Evolutionary conservation across 2,888 invertebrate genomes (phyloP).

Genomic region (Cataglyphis cursor): DNA sequence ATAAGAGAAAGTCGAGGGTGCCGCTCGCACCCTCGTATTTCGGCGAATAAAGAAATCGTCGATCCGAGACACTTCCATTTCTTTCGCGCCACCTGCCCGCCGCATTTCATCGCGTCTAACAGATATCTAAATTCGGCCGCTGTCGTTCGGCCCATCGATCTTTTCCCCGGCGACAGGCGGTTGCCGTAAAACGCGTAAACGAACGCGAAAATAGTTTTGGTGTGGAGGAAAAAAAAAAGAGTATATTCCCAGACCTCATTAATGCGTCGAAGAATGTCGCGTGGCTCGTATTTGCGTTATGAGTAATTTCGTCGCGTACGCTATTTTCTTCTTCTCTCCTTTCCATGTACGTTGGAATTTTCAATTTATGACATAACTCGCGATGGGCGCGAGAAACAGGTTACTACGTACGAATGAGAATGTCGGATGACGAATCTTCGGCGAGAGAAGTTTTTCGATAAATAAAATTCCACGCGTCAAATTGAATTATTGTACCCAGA

Average conservation of each 20-base stretch:
- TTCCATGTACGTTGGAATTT: background rate
- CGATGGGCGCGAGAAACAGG: background rate
- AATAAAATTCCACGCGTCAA: slow-evolving; percentile 28
- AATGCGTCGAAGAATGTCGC: background rate
- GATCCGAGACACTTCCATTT: slow-evolving; percentile 70
- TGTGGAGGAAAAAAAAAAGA: background rate
- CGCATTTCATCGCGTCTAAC: slow-evolving; percentile 64
- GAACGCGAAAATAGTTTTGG: slow-evolving; percentile 6
- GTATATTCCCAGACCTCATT: slow-evolving; percentile 1
- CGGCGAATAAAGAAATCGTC: slow-evolving; percentile 76
- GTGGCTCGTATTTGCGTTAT: background rate
- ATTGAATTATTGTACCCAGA: slow-evolving; percentile 28
- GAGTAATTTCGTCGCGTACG: background rate
- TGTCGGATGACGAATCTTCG: slow-evolving; percentile 2
- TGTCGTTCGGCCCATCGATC: slow-evolving; percentile 51
- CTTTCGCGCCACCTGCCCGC: slow-evolving; percentile 71
- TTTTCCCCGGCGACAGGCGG: slow-evolving; percentile 32
- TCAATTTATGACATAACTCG: slow-evolving; percentile 11
- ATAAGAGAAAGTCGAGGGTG: slow-evolving; percentile 62
- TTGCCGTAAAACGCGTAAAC: slow-evolving; percentile 34
- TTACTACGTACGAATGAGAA: background rate
- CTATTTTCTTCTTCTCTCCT: background rate
- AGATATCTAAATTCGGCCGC: slow-evolving; percentile 39
- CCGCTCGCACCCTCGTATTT: slow-evolving; percentile 52
- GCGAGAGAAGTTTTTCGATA: slow-evolving; percentile 16